Conservation (phyloP, 2,888 invertebrate species). For the Hypsopygia costalis region DNA sequence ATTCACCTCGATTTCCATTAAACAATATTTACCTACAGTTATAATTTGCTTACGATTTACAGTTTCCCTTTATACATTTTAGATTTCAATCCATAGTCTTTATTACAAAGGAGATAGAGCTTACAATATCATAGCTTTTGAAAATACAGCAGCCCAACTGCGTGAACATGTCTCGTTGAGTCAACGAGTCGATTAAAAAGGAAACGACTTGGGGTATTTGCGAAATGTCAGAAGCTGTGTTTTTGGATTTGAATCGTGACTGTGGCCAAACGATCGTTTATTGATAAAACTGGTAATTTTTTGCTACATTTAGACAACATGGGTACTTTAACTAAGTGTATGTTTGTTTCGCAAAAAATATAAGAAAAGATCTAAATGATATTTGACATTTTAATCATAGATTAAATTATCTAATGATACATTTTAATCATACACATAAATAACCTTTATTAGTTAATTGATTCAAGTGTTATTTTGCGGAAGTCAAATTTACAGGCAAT, state of each 20-base stretch:
- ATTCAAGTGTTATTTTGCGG: too few relatives aligned
- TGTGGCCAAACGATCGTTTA: slow-evolving; percentile 2
- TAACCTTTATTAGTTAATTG: too few relatives aligned
- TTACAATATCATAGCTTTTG: background rate
- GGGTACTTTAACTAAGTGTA: too few relatives aligned
- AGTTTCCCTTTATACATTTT: background rate
- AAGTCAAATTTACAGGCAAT: too few relatives aligned
- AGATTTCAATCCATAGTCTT: background rate
- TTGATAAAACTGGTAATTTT: background rate
- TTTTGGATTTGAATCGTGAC: slow-evolving; percentile 8
- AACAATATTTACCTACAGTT: too few relatives aligned
- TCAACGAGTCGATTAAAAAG: background rate
- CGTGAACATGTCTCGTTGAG: background rate
- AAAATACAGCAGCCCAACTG: background rate
- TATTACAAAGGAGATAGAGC: background rate
- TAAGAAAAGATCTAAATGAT: too few relatives aligned
- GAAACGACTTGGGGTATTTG: background rate
- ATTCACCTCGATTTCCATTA: background rate
- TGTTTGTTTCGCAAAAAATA: too few relatives aligned
- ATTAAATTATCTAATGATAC: too few relatives aligned
- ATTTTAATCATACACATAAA: too few relatives aligned
- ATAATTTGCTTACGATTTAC: background rate
- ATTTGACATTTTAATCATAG: too few relatives aligned
- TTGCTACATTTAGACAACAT: background rate
- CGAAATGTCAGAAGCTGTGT: slow-evolving; percentile 8